Percentiles rank a stretch among this genome's conserved stretches.
Conservation (phyloP, 1,140 invertebrate species). For the Andrena cerasifolii region DNA sequence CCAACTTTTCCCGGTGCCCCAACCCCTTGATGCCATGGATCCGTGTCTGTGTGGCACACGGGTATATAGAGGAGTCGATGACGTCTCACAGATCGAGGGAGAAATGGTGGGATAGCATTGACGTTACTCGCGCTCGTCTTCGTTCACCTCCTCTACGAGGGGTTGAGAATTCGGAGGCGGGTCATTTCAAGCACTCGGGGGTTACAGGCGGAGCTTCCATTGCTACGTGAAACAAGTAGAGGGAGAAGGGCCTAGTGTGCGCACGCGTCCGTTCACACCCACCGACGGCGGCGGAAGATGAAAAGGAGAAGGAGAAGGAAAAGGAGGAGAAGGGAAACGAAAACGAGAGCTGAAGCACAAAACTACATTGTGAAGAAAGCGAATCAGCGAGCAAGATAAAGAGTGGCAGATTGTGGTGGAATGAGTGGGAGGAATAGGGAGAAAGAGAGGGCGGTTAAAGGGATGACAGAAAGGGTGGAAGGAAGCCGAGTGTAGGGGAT, state of each 20-base stretch:
- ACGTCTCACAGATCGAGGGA: conserved; percentile 43
- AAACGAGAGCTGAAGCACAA: background rate
- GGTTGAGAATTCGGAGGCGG: conserved; percentile 72
- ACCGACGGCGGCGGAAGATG: conserved; percentile 24
- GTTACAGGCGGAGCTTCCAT: conserved; percentile 55
- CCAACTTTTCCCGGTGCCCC: conserved; percentile 67
- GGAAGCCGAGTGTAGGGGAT: background rate
- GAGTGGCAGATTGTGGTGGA: conserved; percentile 8
- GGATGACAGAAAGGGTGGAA: background rate
- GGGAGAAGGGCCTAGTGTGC: conserved; percentile 25
- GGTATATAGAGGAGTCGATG: conserved; percentile 45
- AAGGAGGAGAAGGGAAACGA: background rate
- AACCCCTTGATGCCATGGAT: conserved; percentile 16
- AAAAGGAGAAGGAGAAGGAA: background rate
- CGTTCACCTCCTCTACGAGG: conserved; percentile 63
- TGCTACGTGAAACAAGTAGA: conserved; percentile 36
- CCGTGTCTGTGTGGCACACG: conserved; percentile 45
- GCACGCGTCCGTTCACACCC: conserved; percentile 25
- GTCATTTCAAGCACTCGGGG: conserved; percentile 56
- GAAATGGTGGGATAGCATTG: conserved; percentile 51
- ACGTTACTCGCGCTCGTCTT: conserved; percentile 63
- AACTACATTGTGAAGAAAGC: no score
- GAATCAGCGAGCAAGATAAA: no score
- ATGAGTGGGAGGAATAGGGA: background rate
- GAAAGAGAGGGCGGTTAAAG: no score